Base-by-base conservation (phyloP, 64 coral and sea anemone genomes). In the Anthopleura sola region DNA sequence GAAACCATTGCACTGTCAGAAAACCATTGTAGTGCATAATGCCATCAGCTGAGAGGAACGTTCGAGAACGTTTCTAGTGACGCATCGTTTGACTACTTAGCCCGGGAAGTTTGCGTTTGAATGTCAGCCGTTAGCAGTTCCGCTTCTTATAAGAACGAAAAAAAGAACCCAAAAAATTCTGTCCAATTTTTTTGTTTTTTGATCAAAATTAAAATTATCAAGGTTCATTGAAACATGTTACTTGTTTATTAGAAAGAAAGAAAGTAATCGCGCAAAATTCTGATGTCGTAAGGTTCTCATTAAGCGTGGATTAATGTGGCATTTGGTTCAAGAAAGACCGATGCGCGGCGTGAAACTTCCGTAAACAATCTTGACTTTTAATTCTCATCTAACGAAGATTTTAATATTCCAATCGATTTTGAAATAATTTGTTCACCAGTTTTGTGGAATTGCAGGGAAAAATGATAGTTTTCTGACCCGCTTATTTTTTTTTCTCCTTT, bases 1-100 rank as follows among this genome's bases (percentile, higher is more conserved):
- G 29, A 71, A 71, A 29, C 66, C 66, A 71, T 71, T 71, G 29
- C 66, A 71, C 66, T 71, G 66, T 71, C 66, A 71, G 66, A 71
- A 71, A 71, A 17, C 66, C 31, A 71, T 71, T 71, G 31, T 17
- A 71, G 29, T 15, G 66, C 28, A 66, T 71, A 71, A 29, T 16
- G 3, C 29, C 31, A 15, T 71, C 66, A 71, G 34, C 66, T 71
- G 66, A 34, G 66, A 29, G 9, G 40, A 71, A 71, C 66, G 11
- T 71, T 71, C 31, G 26, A 71, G 66, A 71, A 62, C 0, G 21
- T 62, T 62, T n/a, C n/a, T n/a, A n/a, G n/a, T 62, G 21, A 62
- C 58, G 58, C 55, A 13, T 17, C 55, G 16, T 56, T 56, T 17
- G 20, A 17, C 16, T 56, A 3, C 55, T 23, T 29, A 66, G 60